phyloP scores from a whole-genome alignment of 92 coral and sea anemone genomes.

The Actinernus sp. region DNA sequence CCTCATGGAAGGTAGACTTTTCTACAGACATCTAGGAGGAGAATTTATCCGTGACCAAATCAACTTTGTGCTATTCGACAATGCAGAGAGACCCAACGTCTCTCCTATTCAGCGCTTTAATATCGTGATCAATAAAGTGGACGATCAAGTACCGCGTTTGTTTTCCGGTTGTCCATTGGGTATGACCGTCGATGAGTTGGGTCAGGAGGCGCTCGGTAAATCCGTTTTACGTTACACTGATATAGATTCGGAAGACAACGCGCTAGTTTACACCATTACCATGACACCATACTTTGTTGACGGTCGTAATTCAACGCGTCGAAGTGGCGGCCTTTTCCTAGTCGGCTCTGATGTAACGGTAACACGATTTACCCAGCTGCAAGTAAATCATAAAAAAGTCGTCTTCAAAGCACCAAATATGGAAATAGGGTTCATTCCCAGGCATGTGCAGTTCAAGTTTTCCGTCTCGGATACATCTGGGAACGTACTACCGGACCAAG shows the following conservation, averaged over 20 bases:
- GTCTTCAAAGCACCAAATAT: slow-evolving; percentile 81
- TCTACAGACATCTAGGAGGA: slow-evolving; percentile 85
- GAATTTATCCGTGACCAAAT: slow-evolving; percentile 80
- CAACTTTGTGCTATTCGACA: slow-evolving; percentile 77
- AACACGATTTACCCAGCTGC: slow-evolving; percentile 80
- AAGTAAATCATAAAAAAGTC: slow-evolving; percentile 82
- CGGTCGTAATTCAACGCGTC: slow-evolving; percentile 29
- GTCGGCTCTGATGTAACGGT: slow-evolving; percentile 53
- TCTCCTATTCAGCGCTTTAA: slow-evolving; percentile 84
- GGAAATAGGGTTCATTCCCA: slow-evolving; percentile 67
- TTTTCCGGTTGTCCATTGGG: slow-evolving; percentile 50
- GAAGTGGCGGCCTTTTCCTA: slow-evolving; percentile 76
- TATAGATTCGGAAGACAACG: slow-evolving; percentile 79
- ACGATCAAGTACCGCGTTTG: slow-evolving; percentile 66
- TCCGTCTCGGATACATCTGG: slow-evolving; percentile 93
- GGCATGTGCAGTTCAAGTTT: slow-evolving; percentile 89
- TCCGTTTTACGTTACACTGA: slow-evolving; percentile 79
- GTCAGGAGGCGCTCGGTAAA: slow-evolving; percentile 39
- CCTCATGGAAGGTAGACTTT: slow-evolving; percentile 69
- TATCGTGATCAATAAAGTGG: slow-evolving; percentile 72
- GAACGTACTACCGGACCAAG: slow-evolving; percentile 65
- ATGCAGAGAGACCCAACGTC: slow-evolving; percentile 81
- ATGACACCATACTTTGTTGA: slow-evolving; percentile 72
- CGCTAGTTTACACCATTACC: slow-evolving; percentile 63
- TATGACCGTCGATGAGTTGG: slow-evolving; percentile 68